A percentile compares a stretch with the other conserved stretches of the same genome.
Conservation (phyloP, 2,797 vertebrate species). For the Harpia harpyja region DNA sequence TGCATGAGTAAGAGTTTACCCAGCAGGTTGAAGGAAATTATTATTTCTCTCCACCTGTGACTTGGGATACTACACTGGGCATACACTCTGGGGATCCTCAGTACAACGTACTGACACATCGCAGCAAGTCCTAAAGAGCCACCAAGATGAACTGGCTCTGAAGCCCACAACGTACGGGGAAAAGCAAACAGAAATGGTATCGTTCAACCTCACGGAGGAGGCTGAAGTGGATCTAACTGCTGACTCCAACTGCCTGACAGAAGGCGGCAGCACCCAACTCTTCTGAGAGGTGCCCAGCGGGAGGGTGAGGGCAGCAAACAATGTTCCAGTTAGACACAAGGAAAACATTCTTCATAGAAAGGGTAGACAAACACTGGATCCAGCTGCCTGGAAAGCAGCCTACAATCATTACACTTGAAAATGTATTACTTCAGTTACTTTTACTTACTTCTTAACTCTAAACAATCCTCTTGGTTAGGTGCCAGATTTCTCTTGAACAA, state of each 20-base stretch:
- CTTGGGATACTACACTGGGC: not conserved
- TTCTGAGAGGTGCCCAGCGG: not conserved
- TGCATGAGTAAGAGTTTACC: not conserved
- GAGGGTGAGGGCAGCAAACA: rapidly evolving
- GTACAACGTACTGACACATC: not conserved
- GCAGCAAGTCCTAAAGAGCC: not conserved
- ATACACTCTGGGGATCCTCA: not conserved
- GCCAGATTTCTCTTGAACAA: not conserved
- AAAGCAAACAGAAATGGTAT: not conserved
- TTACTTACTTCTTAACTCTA: not conserved
- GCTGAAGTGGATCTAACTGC: not conserved
- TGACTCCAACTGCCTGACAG: not conserved
- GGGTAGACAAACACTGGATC: not conserved
- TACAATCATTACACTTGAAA: not conserved
- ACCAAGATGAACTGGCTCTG: not conserved
- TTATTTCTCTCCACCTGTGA: not conserved
- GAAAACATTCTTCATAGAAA: not conserved
- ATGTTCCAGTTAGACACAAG: not conserved
- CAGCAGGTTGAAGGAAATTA: not conserved
- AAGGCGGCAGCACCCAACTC: not conserved
- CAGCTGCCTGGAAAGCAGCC: not conserved
- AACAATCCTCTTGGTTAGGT: not conserved
- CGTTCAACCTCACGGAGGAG: not conserved
- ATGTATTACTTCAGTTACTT: not conserved
- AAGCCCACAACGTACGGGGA: not conserved